Evolutionary conservation across 2,888 invertebrate genomes (phyloP).

Genomic region (Blastobasis lacticolella): DNA sequence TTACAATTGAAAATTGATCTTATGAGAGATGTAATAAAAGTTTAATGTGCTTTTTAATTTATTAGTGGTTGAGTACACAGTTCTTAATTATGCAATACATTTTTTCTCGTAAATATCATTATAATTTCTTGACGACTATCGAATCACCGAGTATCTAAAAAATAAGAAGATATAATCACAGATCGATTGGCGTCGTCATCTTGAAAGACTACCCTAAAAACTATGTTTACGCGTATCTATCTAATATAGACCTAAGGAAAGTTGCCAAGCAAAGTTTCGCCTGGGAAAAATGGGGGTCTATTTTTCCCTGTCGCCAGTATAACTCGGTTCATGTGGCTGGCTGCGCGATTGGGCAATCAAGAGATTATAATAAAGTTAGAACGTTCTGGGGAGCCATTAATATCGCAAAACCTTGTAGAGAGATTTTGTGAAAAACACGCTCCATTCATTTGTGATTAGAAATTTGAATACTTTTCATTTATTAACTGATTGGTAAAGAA

Average conservation of each 20-base stretch:
- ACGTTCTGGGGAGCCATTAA: slow-evolving; percentile 44
- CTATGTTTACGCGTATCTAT: too few species aligned
- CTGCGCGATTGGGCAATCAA: slow-evolving; percentile 47
- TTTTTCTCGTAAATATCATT: too few species aligned
- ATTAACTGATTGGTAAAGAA: background rate
- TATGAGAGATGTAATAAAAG: too few species aligned
- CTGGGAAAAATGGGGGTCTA: slow-evolving; percentile 50
- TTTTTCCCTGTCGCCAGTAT: slow-evolving; percentile 51
- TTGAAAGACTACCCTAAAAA: too few species aligned
- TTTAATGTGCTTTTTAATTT: too few species aligned
- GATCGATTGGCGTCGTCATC: too few species aligned
- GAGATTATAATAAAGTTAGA: slow-evolving; percentile 52
- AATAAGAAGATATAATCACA: too few species aligned
- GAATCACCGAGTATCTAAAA: too few species aligned
- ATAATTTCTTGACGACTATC: too few species aligned
- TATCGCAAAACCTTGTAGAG: slow-evolving; percentile 37
- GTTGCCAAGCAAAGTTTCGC: slow-evolving; percentile 26
- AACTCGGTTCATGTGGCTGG: slow-evolving; percentile 56
- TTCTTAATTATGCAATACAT: too few species aligned
- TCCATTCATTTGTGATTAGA: slow-evolving; percentile 20
- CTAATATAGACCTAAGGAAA: slow-evolving; percentile 6
- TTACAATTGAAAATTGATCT: too few species aligned
- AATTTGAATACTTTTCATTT: slow-evolving; percentile 1
- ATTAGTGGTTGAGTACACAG: too few species aligned
- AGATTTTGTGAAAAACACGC: slow-evolving; percentile 31